phyloP scores from a whole-genome alignment of 1,140 invertebrate species.

The Drosophila oshimai region DNA sequence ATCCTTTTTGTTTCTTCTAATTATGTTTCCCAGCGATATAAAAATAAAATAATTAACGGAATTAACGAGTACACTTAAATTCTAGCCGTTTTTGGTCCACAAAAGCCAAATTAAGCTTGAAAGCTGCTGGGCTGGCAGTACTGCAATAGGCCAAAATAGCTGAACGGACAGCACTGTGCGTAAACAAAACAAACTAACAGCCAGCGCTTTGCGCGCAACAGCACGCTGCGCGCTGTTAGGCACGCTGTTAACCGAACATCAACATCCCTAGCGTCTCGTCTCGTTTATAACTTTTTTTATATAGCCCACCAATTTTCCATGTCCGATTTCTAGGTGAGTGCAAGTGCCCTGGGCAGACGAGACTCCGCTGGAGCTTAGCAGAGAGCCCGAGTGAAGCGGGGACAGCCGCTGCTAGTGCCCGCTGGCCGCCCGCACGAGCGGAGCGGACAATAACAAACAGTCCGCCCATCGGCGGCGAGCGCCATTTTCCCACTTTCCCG shows the following conservation, averaged over 20 bases:
- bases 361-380: not conserved
- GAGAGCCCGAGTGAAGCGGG: no score
- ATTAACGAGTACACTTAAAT: no score
- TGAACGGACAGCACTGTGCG: not conserved
- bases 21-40: no score
- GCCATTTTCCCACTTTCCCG: conserved; percentile 60
- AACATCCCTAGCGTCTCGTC: conserved; percentile 39
- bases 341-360: no score
- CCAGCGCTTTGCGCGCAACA: conserved; percentile 4
- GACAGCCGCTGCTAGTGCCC: no score
- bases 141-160: no score
- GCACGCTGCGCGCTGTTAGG: conserved; percentile 1
- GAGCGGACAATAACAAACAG: conserved; percentile 21
- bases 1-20: no score
- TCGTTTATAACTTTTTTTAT: conserved; percentile 20
- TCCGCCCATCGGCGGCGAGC: conserved; percentile 36
- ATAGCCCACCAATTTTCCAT: conserved; percentile 19
- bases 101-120: no score
- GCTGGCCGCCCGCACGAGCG: not conserved
- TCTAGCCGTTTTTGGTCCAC: no score
- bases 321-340: conserved; percentile 33
- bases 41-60: no score
- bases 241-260: conserved; percentile 14
- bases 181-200: not conserved
- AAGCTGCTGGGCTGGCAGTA: not conserved